A percentile compares a stretch with the other conserved stretches of the same genome.
Conservation (phyloP, 2,888 invertebrate species). For the Caradrina kadenii region DNA sequence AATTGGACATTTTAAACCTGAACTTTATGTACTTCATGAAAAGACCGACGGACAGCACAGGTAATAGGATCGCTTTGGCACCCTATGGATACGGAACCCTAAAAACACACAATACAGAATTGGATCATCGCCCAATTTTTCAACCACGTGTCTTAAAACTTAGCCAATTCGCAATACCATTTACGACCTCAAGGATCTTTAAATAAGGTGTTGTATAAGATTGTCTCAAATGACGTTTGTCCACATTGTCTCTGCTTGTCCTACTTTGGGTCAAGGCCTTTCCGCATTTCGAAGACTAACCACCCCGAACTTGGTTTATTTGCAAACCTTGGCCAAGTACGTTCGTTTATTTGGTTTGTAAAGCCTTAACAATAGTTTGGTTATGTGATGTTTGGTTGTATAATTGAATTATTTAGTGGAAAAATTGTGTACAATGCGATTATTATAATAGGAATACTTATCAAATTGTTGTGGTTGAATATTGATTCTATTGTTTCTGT, state of each 20-base stretch:
- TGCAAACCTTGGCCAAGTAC: constrained; percentile 45
- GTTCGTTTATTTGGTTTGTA: constrained; percentile 27
- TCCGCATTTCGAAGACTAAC: constrained; percentile 34
- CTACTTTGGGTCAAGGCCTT: constrained; percentile 49
- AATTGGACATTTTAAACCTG: too few species aligned
- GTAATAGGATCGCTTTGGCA: too few species aligned
- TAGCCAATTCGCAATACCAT: constrained; percentile 36
- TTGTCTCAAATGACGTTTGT: constrained; percentile 35
- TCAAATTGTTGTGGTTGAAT: constrained; percentile 25
- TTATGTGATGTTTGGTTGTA: constrained; percentile 23
- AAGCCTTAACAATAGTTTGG: constrained; percentile 29
- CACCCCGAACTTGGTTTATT: constrained; percentile 26
- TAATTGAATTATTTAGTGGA: constrained; percentile 5
- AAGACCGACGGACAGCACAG: too few species aligned
- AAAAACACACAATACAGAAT: neutral
- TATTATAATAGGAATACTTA: constrained; percentile 38
- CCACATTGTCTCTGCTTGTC: constrained; percentile 33
- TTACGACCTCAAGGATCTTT: constrained; percentile 29
- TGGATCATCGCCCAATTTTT: constrained; percentile 16
- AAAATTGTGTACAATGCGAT: constrained; percentile 22
- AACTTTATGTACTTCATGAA: too few species aligned
- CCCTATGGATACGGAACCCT: too few species aligned
- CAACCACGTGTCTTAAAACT: neutral
- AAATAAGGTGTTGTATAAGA: constrained; percentile 32
- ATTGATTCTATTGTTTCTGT: constrained; percentile 51